Evolutionary conservation across 1,140 invertebrate species (phyloP).

Genomic region (Epicauta chinensis): DNA sequence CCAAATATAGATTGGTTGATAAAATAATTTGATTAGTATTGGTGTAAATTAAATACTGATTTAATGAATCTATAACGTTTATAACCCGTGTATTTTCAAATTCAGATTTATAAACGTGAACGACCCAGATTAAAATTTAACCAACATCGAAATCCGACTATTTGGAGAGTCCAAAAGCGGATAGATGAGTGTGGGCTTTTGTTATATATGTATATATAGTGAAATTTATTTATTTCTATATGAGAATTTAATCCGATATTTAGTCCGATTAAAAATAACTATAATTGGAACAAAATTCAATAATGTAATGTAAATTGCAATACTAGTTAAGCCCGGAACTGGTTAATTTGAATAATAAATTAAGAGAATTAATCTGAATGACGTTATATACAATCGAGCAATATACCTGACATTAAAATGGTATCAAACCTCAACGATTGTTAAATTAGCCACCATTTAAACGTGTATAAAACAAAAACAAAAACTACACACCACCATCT

Average conservation of each 20-base stretch:
- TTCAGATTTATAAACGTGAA: slow-evolving; percentile 7
- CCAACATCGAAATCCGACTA: neutral
- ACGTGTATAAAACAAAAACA: too few species aligned
- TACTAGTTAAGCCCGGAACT: neutral
- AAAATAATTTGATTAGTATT: too few species aligned
- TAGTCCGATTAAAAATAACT: slow-evolving; percentile 13
- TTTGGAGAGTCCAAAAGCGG: neutral
- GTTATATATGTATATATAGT: neutral
- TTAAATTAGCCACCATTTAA: too few species aligned
- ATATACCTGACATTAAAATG: too few species aligned
- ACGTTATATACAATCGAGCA: neutral
- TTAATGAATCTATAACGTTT: too few species aligned
- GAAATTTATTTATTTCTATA: slow-evolving; percentile 3
- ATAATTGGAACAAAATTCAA: slow-evolving; percentile 16
- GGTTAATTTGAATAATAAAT: slow-evolving; percentile 17
- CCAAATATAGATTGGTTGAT: too few species aligned
- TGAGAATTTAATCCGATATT: slow-evolving; percentile 9
- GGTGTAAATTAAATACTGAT: too few species aligned
- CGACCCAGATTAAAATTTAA: slow-evolving; percentile 11
- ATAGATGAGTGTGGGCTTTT: slow-evolving; percentile 1
- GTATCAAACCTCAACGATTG: too few species aligned
- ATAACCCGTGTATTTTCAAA: slow-evolving; percentile 4
- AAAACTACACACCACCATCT: too few species aligned
- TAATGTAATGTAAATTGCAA: slow-evolving; percentile 14
- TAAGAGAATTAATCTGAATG: slow-evolving; percentile 12